Evolutionary conservation across 1,140 invertebrate genomes (phyloP), one percentile per base, ranked within the genome.

Genomic region (Leptinotarsa undecemlineata): DNA sequence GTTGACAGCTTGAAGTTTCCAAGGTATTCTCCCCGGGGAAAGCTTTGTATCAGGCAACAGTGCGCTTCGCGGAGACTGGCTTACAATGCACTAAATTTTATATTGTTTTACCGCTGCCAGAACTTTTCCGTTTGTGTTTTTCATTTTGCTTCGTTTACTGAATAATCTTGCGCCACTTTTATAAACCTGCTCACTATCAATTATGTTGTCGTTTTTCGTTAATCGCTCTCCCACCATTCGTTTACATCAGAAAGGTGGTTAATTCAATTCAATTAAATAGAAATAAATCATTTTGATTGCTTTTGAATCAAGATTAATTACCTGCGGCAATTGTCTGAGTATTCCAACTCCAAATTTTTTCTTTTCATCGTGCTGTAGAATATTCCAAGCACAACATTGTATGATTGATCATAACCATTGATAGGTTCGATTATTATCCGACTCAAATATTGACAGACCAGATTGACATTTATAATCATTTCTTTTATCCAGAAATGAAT

Each of bases 271-370:
- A 63, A 73, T 73, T 67, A 73, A 73, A 73, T 66, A n/a, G 48
- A 67, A 73, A 73, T 73, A 73, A 73, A 73, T 73, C 72, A 73
- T 73, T 73, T 51, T 47, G 72, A 42, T 66, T 61, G 62, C 64
- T 19, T 68, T 13, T 73, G 51, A 73, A 73, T 73, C 63, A 66
- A 73, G 72, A 73, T 73, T 64, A 57, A 73, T 73, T 64, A 51
- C 63, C 63, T 69, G 23, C 20, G 26, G n/a, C 33, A 23, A 69
- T 69, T 69, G 68, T 69, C 48, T 69, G 42, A 47, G 47, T 51
- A 57, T 51, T n/a, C 68, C 48, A 47, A 19, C 48, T 23, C 48
- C 47, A 19, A 48, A 51, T 48, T 69, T 51, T 69, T 69, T 21
- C 17, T 23, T 69, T 51, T 51, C 48, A 66, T 66, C 14, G 19